A percentile compares a stretch with the other conserved stretches of the same genome.
Evolutionary conservation across 2,113 vertebrate genomes (phyloP).

Genomic region (Poecilia latipinna): DNA sequence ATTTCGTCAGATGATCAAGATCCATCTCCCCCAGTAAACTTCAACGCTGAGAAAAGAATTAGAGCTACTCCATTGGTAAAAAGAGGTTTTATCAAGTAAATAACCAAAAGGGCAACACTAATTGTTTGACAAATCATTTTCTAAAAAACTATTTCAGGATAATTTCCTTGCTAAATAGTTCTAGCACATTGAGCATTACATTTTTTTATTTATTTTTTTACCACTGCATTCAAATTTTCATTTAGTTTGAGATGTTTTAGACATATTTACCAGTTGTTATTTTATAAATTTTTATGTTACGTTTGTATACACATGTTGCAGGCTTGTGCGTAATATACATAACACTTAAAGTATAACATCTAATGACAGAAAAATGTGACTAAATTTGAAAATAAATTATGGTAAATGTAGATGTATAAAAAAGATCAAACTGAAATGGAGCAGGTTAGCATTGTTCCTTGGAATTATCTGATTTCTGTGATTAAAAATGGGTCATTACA

Average conservation of each 20-base stretch:
- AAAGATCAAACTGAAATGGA: too few species aligned
- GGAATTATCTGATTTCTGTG: too few species aligned
- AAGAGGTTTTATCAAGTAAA: background rate
- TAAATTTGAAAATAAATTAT: too few species aligned
- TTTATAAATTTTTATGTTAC: background rate
- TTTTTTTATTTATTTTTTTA: background rate
- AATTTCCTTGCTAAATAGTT: background rate
- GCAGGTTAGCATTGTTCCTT: too few species aligned
- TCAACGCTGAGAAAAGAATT: background rate
- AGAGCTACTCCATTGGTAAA: background rate
- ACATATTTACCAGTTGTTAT: background rate
- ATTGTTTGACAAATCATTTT: background rate
- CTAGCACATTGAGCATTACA: background rate
- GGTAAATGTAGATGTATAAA: too few species aligned
- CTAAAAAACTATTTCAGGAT: background rate
- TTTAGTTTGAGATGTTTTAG: background rate
- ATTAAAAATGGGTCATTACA: background rate
- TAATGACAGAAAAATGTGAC: too few species aligned
- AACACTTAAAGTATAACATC: background rate
- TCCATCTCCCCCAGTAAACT: background rate
- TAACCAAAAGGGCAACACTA: background rate
- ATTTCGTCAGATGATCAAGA: background rate
- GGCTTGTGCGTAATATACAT: background rate
- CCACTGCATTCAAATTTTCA: background rate
- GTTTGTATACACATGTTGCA: background rate